Conservation (phyloP, 2,888 invertebrate genomes). For the Lasius fuliginosus region DNA sequence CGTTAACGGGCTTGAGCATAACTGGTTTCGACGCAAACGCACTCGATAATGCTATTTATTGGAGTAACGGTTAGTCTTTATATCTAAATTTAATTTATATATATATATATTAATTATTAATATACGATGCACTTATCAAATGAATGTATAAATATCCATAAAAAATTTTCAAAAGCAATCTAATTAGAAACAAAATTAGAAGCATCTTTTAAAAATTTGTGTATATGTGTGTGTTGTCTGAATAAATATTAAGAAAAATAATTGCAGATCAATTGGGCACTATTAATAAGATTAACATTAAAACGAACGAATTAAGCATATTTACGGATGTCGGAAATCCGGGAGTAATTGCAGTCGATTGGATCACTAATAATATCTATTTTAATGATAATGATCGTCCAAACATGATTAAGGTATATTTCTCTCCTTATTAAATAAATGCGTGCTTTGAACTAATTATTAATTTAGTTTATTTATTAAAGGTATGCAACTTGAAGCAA, state of each 20-base stretch:
- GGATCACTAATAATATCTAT: constrained; percentile 92
- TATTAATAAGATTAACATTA: constrained; percentile 81
- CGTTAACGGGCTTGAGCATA: constrained; percentile 81
- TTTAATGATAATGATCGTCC: constrained; percentile 87
- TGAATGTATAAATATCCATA: background rate
- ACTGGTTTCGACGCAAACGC: constrained; percentile 88
- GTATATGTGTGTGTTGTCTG: background rate
- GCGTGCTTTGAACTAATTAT: background rate
- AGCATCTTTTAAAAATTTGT: background rate
- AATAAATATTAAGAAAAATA: constrained; percentile 40
- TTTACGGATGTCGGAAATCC: constrained; percentile 86
- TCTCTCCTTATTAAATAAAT: background rate
- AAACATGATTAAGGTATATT: constrained; percentile 77
- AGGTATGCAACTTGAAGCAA: constrained; percentile 88
- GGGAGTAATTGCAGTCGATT: constrained; percentile 90
- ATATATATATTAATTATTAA: constrained; percentile 16
- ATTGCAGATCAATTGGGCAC: constrained; percentile 77
- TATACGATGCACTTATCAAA: background rate
- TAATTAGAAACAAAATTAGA: background rate
- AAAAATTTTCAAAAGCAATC: background rate
- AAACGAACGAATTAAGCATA: constrained; percentile 82
- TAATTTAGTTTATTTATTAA: constrained; percentile 37
- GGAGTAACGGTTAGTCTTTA: constrained; percentile 82
- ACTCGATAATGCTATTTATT: constrained; percentile 86
- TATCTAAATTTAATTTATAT: background rate